Conservation (phyloP, 2,113 vertebrate species). For the Cololabis saira region DNA sequence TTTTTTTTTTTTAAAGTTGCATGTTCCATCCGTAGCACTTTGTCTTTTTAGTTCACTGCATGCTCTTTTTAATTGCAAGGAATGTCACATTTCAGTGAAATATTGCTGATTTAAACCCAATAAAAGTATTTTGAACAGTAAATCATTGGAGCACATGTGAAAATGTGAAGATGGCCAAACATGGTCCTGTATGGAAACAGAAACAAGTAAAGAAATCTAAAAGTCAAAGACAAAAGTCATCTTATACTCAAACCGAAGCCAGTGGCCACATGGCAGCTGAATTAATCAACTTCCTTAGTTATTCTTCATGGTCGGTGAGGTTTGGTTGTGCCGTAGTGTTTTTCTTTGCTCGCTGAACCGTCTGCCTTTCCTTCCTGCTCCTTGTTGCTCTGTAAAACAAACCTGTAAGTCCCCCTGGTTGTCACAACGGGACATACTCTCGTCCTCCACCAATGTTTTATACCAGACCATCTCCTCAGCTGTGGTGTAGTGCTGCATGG, state of each 20-base stretch:
- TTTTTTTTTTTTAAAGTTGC: too few species aligned
- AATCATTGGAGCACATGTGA: too few species aligned
- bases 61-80: too few species aligned
- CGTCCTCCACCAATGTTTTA: constrained; percentile 58
- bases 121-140: too few species aligned
- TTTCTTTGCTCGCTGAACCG: constrained; percentile 52
- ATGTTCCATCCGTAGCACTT: too few species aligned
- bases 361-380: constrained; percentile 74
- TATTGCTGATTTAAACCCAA: too few species aligned
- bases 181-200: not conserved
- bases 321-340: constrained; percentile 51
- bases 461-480: constrained; percentile 51
- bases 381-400: constrained; percentile 70
- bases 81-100: too few species aligned
- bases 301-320: constrained; percentile 16
- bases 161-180: too few species aligned
- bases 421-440: constrained; percentile 63
- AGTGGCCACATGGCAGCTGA: constrained; percentile 28
- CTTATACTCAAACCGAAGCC: not conserved
- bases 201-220: not conserved
- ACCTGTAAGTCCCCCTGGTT: constrained; percentile 58
- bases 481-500: constrained; percentile 40
- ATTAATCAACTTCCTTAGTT: constrained; percentile 25
- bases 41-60: too few species aligned
- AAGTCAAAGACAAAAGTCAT: not conserved